Base-by-base conservation (phyloP, 2,113 vertebrate genomes). In the Alouatta palliata region DNA sequence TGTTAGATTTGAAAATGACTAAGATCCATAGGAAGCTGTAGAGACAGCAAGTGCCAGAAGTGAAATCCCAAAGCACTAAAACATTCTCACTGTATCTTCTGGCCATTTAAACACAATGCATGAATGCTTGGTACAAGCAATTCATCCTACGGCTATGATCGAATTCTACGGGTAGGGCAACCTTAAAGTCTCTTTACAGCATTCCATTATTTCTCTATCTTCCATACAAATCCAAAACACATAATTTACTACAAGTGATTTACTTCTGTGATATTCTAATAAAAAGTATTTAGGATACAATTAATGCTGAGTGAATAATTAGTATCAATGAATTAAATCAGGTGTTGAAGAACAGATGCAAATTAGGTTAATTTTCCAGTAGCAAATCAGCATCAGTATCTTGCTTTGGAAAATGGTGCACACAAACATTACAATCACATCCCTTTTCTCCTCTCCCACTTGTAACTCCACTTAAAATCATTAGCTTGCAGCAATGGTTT, bases 401-500 rank as follows among this genome's bases (percentile, higher is more conserved):
- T 93, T 94, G 30, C 37, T 96, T 94, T 94, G 86, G 92, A 97
- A 96, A 98, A 96, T 64, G 45, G 3, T 49, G 27, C 11, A 47
- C 12, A 95, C 56, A 49, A 81, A 95, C 84, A 49, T 11, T 11
- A 75, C 6, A 64, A 84, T 71, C 73, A 89, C 6, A 56, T 10
- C 35, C 75, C 6, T 56, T 21, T 17, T 83, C 83, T 80, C 86
- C 49, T 96, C 20, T 77, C 93, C 95, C 79, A 84, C 49, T 66
- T 86, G 89, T 10, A 70, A 20, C 35, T 93, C 85, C 92, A 32
- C 5, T 54, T 96, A 97, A 61, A 91, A 77, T 52, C 96, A 87
- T 93, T 90, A 97, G 77, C 89, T 93, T 30, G 43, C 93, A 97
- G 90, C 95, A 92, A 40, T 70, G n/a, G 82, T 86, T 98, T 98